These are phyloP conservation scores for Plectrocnemia conspersa DNA, from an alignment of 1,140 invertebrate species.

Conservation along the genomic window DNA sequence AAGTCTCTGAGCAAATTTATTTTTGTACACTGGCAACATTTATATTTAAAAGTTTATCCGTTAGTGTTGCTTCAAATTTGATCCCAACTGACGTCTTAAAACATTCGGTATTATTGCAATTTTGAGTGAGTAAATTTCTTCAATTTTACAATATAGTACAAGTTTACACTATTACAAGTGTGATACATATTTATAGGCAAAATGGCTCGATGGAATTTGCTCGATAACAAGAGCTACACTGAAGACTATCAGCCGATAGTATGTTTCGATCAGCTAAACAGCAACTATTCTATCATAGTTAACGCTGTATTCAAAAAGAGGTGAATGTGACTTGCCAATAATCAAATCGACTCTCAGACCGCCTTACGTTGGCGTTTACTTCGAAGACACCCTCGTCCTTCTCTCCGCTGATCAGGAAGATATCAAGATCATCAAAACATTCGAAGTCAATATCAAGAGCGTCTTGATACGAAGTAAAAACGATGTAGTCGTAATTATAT, in stretches of 20 bases:
- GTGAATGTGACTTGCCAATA: background rate
- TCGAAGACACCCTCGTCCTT: constrained; percentile 21
- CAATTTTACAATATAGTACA: background rate
- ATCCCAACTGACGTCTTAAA: no score
- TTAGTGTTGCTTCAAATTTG: no score
- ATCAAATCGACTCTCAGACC: constrained; percentile 14
- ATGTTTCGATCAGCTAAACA: constrained; percentile 21
- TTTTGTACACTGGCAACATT: constrained; percentile 1
- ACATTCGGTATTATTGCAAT: no score
- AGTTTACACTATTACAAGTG: constrained; percentile 1
- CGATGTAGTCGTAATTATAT: constrained; percentile 10
- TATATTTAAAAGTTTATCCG: no score
- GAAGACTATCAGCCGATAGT: constrained; percentile 24
- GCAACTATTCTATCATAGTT: constrained; percentile 28
- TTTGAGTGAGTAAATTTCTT: no score
- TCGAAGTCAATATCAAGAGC: constrained; percentile 19
- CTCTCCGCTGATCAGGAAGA: constrained; percentile 19
- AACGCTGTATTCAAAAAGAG: constrained; percentile 19
- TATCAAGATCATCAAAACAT: constrained; percentile 27
- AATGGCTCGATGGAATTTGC: constrained; percentile 26
- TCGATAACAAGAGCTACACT: constrained; percentile 19
- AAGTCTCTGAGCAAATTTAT: background rate
- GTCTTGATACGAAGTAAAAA: constrained; percentile 13
- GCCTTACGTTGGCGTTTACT: constrained; percentile 28
- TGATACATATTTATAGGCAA: no score